Evolutionary conservation across 1,140 invertebrate species (phyloP), one percentile per base, ranked within the genome.

Genomic region (Atta cephalotes): DNA sequence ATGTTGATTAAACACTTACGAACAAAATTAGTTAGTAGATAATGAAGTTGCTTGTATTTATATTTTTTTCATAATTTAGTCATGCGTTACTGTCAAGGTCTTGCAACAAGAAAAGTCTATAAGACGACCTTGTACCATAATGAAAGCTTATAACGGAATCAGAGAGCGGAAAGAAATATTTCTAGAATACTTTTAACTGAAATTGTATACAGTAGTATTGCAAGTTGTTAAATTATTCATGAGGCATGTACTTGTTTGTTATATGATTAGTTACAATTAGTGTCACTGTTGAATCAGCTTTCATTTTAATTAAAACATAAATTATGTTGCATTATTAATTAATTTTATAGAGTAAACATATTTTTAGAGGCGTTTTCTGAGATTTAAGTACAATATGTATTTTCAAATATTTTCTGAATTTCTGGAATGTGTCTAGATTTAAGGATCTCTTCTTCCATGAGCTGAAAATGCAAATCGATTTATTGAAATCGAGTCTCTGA

Each of bases 1-100:
- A 7, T 56, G 6, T n/a, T 18, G 1, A n/a, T n/a, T 58, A 51
- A 9, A 68, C 14, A 0, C 12, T 21, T 14, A 62, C 4, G 21
- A 62, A 62, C 18, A 62, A 3, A 9, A 12, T 78, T 63, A 65
- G 14, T 56, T 9, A 25, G 25, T 25, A 25, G 39, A 68, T 68
- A 18, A 35, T 21, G 10, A 0, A 39, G 25, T 6, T 7, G 31
- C 2, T 18, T 71, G 7, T 39, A 58, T 56, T 58, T 81, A 70
- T 81, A 58, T 71, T 10, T 56, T 9, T 62, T 56, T 9, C 28
- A 51, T 35, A 84, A 35, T 76, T 84, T 84, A 76, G 28, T 84
- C 70, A 76, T 35, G 25, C 70, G 16, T 49, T 25, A 45, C 51
- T 45, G 6, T 81, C 78, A 76, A 84, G 70, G 70, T 62, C 28